phyloP scores from a whole-genome alignment of 1,140 invertebrate species.

The Neotoxoptera formosana region DNA sequence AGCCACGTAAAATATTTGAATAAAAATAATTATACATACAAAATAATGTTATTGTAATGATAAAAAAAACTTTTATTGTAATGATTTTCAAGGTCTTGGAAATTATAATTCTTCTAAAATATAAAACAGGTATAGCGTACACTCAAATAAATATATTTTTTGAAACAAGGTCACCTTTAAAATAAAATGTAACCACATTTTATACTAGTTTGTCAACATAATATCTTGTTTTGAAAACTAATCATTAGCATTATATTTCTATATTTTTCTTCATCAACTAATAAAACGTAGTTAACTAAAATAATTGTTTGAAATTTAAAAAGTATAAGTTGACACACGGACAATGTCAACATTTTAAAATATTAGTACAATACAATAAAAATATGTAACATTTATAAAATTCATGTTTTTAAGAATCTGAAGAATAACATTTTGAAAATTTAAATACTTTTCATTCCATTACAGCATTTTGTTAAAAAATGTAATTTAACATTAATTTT shows the following conservation, averaged over 20 bases:
- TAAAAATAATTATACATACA: background rate
- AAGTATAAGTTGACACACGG: background rate
- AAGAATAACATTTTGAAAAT: background rate
- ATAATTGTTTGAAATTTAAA: background rate
- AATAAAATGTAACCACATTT: background rate
- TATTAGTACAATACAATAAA: background rate
- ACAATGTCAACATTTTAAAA: background rate
- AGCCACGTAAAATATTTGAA: background rate
- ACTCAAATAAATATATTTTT: background rate
- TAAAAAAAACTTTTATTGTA: background rate
- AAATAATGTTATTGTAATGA: background rate
- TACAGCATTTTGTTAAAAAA: background rate
- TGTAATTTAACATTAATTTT: background rate
- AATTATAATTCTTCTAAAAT: conserved; percentile 1
- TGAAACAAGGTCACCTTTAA: conserved; percentile 1
- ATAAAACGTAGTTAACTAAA: background rate
- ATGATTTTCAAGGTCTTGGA: conserved; percentile 26
- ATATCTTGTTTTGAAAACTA: background rate
- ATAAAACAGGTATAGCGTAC: conserved; percentile 7
- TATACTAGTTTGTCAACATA: background rate
- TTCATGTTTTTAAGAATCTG: background rate
- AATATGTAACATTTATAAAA: background rate
- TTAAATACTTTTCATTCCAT: background rate
- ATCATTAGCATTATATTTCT: background rate
- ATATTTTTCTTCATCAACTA: background rate